These are phyloP conservation scores for Amniataba percoides DNA, from an alignment of 2,797 vertebrate species.

Conservation along the genomic window DNA sequence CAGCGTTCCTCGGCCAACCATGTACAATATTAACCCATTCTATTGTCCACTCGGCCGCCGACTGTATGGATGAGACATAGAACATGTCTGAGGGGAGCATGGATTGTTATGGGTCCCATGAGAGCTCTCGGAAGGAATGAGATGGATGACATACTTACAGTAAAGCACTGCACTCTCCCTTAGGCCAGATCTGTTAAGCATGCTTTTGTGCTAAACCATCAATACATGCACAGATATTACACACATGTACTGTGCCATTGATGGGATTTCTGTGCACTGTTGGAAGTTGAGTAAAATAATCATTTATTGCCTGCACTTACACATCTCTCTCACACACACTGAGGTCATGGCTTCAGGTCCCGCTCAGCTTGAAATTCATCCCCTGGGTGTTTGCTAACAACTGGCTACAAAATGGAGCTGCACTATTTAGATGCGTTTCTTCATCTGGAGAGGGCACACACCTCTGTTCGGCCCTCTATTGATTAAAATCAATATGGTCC, in stretches of 20 bases:
- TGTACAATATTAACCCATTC: slow-evolving; percentile 63
- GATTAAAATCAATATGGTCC: slow-evolving; percentile 81
- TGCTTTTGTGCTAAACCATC: slow-evolving; percentile 67
- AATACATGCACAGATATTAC: slow-evolving; percentile 60
- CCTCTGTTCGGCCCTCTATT: slow-evolving; percentile 64
- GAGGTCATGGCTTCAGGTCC: slow-evolving; percentile 49
- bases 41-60: slow-evolving; percentile 53
- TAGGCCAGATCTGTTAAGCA: slow-evolving; percentile 59
- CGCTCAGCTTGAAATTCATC: slow-evolving; percentile 57
- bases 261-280: slow-evolving; percentile 41
- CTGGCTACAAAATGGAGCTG: slow-evolving; percentile 50
- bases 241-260: slow-evolving; percentile 34
- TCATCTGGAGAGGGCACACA: slow-evolving; percentile 58
- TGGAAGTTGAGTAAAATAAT: slow-evolving; percentile 40
- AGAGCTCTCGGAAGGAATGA: slow-evolving; percentile 70
- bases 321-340: slow-evolving; percentile 10
- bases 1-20: slow-evolving; percentile 26
- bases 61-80: slow-evolving; percentile 49
- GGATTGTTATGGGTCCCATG: slow-evolving; percentile 60
- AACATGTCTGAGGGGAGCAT: slow-evolving; percentile 63
- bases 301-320: slow-evolving; percentile 28
- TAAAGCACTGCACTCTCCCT: slow-evolving; percentile 61
- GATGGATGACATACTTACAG: slow-evolving; percentile 75
- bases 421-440: slow-evolving; percentile 69
- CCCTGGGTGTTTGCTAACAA: slow-evolving; percentile 63